phyloP scores from a whole-genome alignment of 2,888 invertebrate genomes.

The Leptopilina syphax region DNA sequence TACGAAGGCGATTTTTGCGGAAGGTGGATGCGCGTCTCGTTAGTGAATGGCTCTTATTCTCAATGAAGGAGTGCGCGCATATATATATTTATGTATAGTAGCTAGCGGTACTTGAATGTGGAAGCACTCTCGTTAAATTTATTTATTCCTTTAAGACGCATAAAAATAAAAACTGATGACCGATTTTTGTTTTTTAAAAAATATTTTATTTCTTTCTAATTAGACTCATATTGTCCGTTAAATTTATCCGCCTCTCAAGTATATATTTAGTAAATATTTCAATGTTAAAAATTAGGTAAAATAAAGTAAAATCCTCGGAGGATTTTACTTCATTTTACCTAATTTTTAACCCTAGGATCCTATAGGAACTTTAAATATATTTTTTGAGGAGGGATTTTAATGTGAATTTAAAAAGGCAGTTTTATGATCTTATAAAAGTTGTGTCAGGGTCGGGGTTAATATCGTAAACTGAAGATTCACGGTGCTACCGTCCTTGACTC shows the following conservation, averaged over 20 bases:
- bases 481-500: constrained; percentile 20
- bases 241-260: no score
- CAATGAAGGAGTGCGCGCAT: constrained; percentile 43
- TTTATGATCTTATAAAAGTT: constrained; percentile 23
- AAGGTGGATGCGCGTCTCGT: constrained; percentile 42
- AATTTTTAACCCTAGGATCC: no score
- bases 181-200: no score
- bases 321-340: no score
- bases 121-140: constrained; percentile 15
- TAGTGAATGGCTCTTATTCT: constrained; percentile 51
- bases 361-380: no score
- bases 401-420: constrained; percentile 18
- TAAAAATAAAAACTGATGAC: neutral
- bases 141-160: neutral
- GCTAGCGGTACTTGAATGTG: constrained; percentile 24
- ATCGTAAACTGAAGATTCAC: constrained; percentile 25
- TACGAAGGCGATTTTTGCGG: constrained; percentile 39
- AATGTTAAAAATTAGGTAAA: no score
- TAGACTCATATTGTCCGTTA: no score
- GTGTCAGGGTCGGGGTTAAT: constrained; percentile 37
- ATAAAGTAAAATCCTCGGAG: no score
- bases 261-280: no score
- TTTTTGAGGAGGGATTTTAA: neutral
- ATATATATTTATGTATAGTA: constrained; percentile 35
- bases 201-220: no score